Conservation (phyloP, 2,113 vertebrate genomes). For the rabbit (Oryctolagus cuniculus) region mOryCun1.1 NC_091437.1:51414501-51415000, state of each 20-base stretch:
- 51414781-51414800: not conserved
- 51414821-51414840: not conserved
- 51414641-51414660: conserved; percentile 12
- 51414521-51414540: conserved; percentile 42
- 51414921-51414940: conserved; percentile 41
- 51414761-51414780: accelerated
- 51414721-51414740: not conserved
- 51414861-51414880: not conserved
- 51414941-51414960: conserved; percentile 68
- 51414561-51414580: conserved; percentile 45
- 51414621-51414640: conserved; percentile 8
- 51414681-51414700: not conserved
- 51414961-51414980: conserved; percentile 76
- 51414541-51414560: conserved; percentile 29
- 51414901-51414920: conserved; percentile 72
- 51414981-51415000: conserved; percentile 79
- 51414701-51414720: not conserved
- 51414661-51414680: not conserved
- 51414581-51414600: conserved; percentile 9
- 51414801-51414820: not conserved
- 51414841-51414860: not conserved
- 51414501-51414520: not conserved
- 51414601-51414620: conserved; percentile 62
- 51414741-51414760: not conserved
- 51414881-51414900: not conserved